phyloP scores from a whole-genome alignment of 2,888 invertebrate species.

The Silvanus unidentatus region DNA sequence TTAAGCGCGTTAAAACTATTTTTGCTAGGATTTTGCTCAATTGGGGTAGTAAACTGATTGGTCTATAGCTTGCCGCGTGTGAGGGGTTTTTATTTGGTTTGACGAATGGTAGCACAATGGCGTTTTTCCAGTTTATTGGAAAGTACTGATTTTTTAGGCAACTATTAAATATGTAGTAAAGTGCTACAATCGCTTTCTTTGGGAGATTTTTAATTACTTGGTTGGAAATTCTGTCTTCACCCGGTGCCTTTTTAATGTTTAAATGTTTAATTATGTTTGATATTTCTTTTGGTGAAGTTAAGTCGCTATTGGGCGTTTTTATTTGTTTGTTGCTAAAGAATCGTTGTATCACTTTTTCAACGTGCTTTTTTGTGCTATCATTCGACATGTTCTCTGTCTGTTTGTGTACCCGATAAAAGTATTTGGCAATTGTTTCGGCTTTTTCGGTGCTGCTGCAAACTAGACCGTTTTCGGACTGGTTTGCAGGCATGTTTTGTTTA shows the following conservation, averaged over 20 bases:
- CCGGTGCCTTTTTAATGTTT: conserved; percentile 18
- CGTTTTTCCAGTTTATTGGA: conserved; percentile 16
- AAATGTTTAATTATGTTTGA: conserved; percentile 11
- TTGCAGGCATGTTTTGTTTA: conserved; percentile 1
- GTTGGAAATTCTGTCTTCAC: conserved; percentile 11
- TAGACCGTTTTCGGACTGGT: no score
- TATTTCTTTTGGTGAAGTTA: conserved; percentile 13
- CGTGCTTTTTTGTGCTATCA: neutral
- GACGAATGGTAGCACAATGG: conserved; percentile 10
- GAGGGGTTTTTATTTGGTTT: conserved; percentile 6
- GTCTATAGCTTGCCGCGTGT: neutral
- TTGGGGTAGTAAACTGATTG: neutral
- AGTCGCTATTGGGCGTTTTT: neutral
- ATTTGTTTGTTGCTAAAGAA: neutral
- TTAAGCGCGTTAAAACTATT: conserved; percentile 12
- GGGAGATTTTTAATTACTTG: conserved; percentile 5
- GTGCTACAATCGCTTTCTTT: conserved; percentile 11
- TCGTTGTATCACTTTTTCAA: neutral
- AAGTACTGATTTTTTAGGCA: conserved; percentile 11
- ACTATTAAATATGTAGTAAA: conserved; percentile 13
- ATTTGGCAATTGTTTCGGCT: conserved; percentile 1
- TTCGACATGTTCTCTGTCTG: no score
- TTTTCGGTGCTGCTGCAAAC: neutral
- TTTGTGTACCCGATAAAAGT: no score
- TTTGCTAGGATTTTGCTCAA: conserved; percentile 17